Conservation (phyloP, 1,140 invertebrate genomes). For the Anastatus disparis region DNA sequence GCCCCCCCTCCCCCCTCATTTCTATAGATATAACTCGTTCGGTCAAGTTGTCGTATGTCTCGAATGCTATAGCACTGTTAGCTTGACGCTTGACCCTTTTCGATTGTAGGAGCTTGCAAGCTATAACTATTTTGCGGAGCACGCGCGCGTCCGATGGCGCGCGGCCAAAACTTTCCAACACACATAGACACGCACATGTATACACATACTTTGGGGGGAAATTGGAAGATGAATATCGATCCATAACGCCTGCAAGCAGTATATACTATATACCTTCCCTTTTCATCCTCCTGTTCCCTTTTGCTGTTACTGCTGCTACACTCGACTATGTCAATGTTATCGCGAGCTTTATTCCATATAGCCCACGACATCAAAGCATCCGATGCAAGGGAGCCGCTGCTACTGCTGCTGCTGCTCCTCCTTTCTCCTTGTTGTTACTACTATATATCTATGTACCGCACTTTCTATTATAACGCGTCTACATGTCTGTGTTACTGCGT, state of each 20-base stretch:
- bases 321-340: conserved; percentile 57
- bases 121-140: conserved; percentile 23
- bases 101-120: background rate
- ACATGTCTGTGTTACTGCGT: no score
- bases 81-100: conserved; percentile 29
- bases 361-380: conserved; percentile 15
- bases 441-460: no score
- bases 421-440: background rate
- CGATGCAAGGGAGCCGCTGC: background rate
- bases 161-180: conserved; percentile 15
- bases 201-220: no score
- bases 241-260: conserved; percentile 36
- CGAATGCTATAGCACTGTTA: background rate
- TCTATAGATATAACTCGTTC: conserved; percentile 23
- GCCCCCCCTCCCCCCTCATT: no score
- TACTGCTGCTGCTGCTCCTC: background rate
- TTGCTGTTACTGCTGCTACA: no score
- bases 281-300: no score
- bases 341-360: conserved; percentile 46
- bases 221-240: conserved; percentile 62
- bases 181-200: background rate
- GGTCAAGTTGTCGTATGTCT: conserved; percentile 29
- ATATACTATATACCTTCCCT: no score
- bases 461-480: no score
- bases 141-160: conserved; percentile 24